Evolutionary conservation across 2,113 vertebrate genomes (phyloP).

Genomic region (Petroica traversi): DNA sequence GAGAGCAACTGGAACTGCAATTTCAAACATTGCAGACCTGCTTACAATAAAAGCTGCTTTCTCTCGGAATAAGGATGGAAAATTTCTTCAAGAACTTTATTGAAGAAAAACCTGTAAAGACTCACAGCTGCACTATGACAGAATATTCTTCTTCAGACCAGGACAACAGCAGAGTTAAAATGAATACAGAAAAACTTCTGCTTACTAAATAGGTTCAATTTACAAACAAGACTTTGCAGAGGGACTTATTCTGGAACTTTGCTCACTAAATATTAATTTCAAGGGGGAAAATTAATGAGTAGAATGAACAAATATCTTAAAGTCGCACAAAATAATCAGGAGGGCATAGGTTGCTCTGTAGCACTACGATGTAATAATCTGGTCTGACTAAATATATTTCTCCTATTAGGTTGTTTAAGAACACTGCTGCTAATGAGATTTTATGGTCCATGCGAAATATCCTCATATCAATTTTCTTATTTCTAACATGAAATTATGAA

Average conservation of each 20-base stretch:
- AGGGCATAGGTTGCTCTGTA: background rate
- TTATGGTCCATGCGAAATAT: conserved; percentile 14
- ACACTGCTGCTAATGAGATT: conserved; percentile 48
- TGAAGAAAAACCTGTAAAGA: background rate
- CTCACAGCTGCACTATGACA: background rate
- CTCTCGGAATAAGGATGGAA: background rate
- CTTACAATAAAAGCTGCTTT: background rate
- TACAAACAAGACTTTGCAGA: background rate
- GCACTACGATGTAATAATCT: background rate
- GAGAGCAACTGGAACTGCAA: background rate
- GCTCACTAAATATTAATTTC: background rate
- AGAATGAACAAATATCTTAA: background rate
- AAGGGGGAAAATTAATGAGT: background rate
- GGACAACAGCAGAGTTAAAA: background rate
- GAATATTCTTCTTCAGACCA: background rate
- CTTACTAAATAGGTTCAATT: background rate
- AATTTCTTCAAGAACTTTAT: background rate
- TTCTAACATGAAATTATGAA: conserved; percentile 45
- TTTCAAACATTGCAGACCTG: background rate
- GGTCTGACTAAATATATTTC: background rate
- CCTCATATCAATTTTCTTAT: background rate
- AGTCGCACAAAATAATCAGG: background rate
- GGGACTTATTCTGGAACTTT: background rate
- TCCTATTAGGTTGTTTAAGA: background rate
- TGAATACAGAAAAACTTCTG: background rate